A percentile compares a stretch with the other conserved stretches of the same genome.
Conservation (phyloP, 2,113 vertebrate species). For the Cariama cristata region DNA sequence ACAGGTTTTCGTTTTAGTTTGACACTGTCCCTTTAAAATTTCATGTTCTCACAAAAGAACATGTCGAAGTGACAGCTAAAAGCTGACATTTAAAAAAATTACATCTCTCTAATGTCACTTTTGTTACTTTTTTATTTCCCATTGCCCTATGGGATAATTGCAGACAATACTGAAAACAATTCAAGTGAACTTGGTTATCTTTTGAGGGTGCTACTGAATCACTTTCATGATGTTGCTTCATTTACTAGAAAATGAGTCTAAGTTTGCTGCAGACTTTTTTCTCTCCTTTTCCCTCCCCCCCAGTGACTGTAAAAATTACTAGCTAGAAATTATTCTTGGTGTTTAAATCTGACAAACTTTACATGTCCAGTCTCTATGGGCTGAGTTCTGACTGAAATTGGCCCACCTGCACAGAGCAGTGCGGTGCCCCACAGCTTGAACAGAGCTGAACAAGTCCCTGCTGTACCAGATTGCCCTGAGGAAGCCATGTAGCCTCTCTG, state of each 20-base stretch:
- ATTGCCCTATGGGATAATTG: background rate
- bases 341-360: background rate
- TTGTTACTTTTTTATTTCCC: background rate
- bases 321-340: background rate
- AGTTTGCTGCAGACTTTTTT: background rate
- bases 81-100: conserved; percentile 1
- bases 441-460: background rate
- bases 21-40: conserved; percentile 23
- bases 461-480: background rate
- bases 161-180: background rate
- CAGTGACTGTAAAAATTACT: background rate
- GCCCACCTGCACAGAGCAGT: background rate
- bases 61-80: background rate
- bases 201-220: background rate
- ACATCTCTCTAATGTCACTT: background rate
- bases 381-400: background rate
- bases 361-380: background rate
- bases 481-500: background rate
- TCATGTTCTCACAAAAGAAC: background rate
- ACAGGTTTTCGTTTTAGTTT: conserved; percentile 29
- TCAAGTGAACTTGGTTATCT: background rate
- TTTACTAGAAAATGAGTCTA: background rate
- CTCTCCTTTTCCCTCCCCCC: too few relatives aligned
- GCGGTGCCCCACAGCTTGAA: background rate
- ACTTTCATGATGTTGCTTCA: background rate